These are phyloP conservation scores for Excalfactoria chinensis DNA, from an alignment of 2,113 vertebrate species.

Conservation along the genomic window DNA sequence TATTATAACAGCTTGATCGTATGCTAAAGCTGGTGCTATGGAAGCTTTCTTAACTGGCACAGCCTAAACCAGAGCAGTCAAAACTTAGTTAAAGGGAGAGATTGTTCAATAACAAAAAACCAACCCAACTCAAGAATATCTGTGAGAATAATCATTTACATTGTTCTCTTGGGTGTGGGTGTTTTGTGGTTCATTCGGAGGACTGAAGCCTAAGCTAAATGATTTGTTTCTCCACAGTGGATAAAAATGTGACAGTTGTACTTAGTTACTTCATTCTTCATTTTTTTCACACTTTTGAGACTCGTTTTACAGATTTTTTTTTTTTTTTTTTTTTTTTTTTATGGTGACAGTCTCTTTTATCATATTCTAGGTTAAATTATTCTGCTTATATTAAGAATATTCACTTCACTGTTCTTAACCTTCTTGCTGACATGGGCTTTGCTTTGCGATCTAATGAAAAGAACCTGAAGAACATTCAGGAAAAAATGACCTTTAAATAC, in stretches of 20 bases:
- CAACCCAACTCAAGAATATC: background rate
- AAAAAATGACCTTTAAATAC: conserved; percentile 24
- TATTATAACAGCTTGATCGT: background rate
- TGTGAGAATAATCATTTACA: rapidly evolving
- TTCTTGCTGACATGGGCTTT: background rate
- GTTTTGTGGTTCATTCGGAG: background rate
- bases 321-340: background rate
- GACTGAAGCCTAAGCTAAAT: background rate
- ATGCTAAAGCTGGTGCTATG: background rate
- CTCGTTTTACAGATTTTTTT: background rate
- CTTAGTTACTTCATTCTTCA: background rate
- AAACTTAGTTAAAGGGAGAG: background rate
- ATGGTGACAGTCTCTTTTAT: background rate
- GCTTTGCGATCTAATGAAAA: background rate
- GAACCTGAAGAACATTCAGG: background rate
- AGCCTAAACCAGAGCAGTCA: background rate
- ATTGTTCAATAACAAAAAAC: background rate
- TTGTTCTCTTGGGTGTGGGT: background rate
- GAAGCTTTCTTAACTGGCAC: background rate
- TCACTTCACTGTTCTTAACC: background rate
- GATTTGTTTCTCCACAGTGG: background rate
- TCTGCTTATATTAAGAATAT: background rate
- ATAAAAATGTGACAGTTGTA: background rate
- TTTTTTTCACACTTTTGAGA: background rate
- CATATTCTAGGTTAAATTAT: background rate